phyloP scores from a whole-genome alignment of 2,888 invertebrate genomes.

The Labia minor region DNA sequence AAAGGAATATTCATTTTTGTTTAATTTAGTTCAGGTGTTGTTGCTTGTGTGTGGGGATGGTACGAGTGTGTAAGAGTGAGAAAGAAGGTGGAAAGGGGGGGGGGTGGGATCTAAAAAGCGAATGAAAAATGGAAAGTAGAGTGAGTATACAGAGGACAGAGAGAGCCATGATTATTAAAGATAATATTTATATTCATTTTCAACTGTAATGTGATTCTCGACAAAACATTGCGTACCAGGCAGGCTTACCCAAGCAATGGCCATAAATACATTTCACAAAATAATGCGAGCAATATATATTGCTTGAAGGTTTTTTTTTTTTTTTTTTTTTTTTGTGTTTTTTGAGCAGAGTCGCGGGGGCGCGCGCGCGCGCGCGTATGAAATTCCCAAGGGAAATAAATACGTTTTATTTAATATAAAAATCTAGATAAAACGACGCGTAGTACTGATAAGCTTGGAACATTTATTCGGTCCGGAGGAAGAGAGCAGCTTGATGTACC shows the following conservation, averaged over 20 bases:
- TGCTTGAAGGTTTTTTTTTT: constrained; percentile 4
- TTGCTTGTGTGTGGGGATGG: too few relatives aligned
- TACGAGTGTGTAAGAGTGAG: too few relatives aligned
- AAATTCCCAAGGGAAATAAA: constrained; percentile 3
- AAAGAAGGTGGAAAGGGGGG: too few relatives aligned
- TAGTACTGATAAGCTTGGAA: neutral
- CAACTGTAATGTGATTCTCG: neutral
- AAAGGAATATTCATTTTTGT: neutral
- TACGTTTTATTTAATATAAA: constrained; percentile 5
- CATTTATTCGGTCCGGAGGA: neutral
- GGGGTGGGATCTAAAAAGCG: neutral
- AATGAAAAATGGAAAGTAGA: neutral
- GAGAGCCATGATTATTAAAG: neutral
- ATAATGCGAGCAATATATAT: constrained; percentile 13
- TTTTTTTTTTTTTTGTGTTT: too few relatives aligned
- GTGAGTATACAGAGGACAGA: neutral
- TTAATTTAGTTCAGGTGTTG: neutral
- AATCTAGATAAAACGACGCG: neutral
- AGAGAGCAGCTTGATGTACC: neutral
- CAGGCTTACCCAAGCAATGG: neutral
- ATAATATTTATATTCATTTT: constrained; percentile 13
- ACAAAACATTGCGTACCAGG: constrained; percentile 1
- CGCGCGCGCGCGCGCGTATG: neutral
- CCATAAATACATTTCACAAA: constrained; percentile 13
- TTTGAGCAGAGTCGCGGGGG: neutral